Conservation (phyloP, 2,113 vertebrate genomes). For the Bufo bufo region DNA sequence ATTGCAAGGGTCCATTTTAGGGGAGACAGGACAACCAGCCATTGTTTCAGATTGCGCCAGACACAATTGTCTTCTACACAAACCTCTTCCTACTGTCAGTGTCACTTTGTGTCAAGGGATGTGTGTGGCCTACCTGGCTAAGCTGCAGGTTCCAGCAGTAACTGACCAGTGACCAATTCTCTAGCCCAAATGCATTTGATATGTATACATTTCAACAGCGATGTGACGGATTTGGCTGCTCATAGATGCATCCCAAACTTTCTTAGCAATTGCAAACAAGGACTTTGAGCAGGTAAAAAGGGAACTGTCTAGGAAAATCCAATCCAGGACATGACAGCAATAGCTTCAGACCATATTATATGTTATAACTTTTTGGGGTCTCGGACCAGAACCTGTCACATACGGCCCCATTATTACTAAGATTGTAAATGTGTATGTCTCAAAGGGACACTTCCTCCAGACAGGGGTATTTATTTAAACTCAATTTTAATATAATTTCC, state of each 20-base stretch:
- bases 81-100: background rate
- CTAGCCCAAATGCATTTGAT: no score
- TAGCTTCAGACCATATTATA: background rate
- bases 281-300: background rate
- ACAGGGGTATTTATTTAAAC: no score
- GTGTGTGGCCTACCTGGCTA: background rate
- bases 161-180: background rate
- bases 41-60: background rate
- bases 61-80: slow-evolving; percentile 11
- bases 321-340: background rate
- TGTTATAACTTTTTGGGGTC: background rate
- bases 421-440: no score
- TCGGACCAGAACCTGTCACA: no score
- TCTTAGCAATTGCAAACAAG: background rate
- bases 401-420: no score
- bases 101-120: background rate
- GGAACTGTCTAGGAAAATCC: background rate
- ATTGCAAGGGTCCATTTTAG: background rate
- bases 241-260: background rate
- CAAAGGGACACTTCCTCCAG: no score
- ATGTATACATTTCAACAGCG: no score
- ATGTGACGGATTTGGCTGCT: no score
- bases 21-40: background rate
- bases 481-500: no score
- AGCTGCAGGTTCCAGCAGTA: background rate